Conservation (phyloP, 2,888 invertebrate genomes). For the Labia minor region DNA sequence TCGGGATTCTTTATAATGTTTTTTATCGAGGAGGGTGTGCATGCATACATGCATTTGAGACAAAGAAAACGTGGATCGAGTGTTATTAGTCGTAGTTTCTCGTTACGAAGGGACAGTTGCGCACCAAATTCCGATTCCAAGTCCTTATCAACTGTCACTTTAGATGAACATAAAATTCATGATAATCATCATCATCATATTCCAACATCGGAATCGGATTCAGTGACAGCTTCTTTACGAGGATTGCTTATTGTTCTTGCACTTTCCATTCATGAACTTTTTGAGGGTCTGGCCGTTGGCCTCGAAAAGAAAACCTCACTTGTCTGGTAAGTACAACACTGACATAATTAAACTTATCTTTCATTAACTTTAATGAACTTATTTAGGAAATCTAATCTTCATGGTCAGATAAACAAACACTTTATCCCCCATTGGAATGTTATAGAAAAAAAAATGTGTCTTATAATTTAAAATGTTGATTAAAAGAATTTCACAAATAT, state of each 20-base stretch:
- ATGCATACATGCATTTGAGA: constrained; percentile 50
- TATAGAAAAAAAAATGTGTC: no score
- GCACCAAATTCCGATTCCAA: constrained; percentile 26
- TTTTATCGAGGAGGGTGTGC: constrained; percentile 68
- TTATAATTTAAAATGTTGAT: no score
- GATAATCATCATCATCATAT: constrained; percentile 15
- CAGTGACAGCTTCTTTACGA: constrained; percentile 46
- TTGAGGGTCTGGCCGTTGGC: constrained; percentile 76
- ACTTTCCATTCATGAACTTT: constrained; percentile 72
- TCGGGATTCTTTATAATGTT: constrained; percentile 66
- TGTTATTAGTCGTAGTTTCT: constrained; percentile 32
- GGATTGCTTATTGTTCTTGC: constrained; percentile 72
- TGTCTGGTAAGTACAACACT: constrained; percentile 43
- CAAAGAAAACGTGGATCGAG: constrained; percentile 30
- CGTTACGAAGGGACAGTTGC: constrained; percentile 29
- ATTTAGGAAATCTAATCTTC: no score
- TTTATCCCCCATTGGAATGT: no score
- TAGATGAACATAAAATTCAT: neutral
- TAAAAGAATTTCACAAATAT: no score
- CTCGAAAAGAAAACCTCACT: constrained; percentile 51
- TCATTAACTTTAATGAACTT: no score
- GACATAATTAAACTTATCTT: no score
- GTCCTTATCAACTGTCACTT: constrained; percentile 20
- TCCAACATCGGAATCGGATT: constrained; percentile 22
- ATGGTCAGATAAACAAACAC: no score